Evolutionary conservation across 2,888 invertebrate genomes (phyloP).

Genomic region (Thecocarcelia acutangulata): DNA sequence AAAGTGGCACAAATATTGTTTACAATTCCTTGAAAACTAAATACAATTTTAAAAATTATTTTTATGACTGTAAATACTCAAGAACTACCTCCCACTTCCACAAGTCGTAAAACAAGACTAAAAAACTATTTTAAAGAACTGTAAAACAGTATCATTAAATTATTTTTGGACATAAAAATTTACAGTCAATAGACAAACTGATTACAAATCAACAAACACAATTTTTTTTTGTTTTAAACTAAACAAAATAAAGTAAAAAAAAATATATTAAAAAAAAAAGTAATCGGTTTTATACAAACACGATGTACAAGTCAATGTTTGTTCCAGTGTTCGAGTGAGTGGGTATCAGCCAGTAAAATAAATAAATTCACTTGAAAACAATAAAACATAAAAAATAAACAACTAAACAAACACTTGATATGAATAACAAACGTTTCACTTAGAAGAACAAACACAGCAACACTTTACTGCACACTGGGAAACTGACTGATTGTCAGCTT

Average conservation of each 20-base stretch:
- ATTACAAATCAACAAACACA: slow-evolving; percentile 29
- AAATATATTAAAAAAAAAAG: slow-evolving; percentile 25
- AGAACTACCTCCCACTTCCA: slow-evolving; percentile 37
- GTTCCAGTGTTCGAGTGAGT: slow-evolving; percentile 13
- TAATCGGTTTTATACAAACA: background rate
- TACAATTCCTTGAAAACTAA: background rate
- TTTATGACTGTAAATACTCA: background rate
- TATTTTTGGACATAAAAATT: slow-evolving; percentile 17
- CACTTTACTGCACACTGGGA: background rate
- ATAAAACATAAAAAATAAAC: slow-evolving; percentile 7
- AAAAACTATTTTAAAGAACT: slow-evolving; percentile 11
- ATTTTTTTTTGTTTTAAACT: slow-evolving; percentile 27
- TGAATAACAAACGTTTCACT: slow-evolving; percentile 53
- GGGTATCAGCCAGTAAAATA: slow-evolving; percentile 28
- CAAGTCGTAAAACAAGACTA: slow-evolving; percentile 17
- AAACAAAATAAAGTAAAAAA: slow-evolving; percentile 17
- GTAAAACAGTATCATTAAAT: slow-evolving; percentile 26
- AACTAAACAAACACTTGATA: slow-evolving; percentile 53
- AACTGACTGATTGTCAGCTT: slow-evolving; percentile 14
- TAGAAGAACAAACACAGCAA: slow-evolving; percentile 31
- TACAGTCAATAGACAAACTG: slow-evolving; percentile 10
- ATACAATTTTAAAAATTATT: slow-evolving; percentile 10
- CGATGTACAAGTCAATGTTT: background rate
- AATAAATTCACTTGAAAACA: slow-evolving; percentile 28
- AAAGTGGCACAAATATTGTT: slow-evolving; percentile 1